Percentiles rank a stretch among this genome's conserved stretches.
phyloP scores from a whole-genome alignment of 2,113 vertebrate species.

The Eretmochelys imbricata region DNA sequence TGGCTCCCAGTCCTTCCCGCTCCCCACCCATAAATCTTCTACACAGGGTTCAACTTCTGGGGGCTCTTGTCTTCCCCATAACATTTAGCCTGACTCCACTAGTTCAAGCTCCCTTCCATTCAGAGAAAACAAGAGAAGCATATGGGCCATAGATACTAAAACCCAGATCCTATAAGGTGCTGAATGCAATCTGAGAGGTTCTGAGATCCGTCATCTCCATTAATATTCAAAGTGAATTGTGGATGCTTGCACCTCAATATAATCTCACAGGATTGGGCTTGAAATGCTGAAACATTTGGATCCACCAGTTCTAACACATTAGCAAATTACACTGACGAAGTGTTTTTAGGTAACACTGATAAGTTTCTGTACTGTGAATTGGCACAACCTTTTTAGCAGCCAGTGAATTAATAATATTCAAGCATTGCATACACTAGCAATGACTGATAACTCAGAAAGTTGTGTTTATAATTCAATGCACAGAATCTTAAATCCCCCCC shows the following conservation, averaged over 20 bases:
- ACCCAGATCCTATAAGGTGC: not conserved
- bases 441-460: not conserved
- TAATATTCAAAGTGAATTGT: not conserved
- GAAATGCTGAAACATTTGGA: not conserved
- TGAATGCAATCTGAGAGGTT: not conserved
- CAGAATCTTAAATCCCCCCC: not conserved
- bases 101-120: not conserved
- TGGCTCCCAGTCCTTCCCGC: not conserved
- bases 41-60: not conserved
- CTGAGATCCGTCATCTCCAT: not conserved
- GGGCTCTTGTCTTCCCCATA: not conserved
- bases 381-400: conserved; percentile 30
- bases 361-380: conserved; percentile 14
- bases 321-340: conserved; percentile 59
- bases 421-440: not conserved
- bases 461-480: not conserved
- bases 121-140: not conserved
- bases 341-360: conserved; percentile 37
- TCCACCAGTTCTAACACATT: not conserved
- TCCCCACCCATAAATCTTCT: not conserved
- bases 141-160: not conserved
- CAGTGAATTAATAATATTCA: conserved; percentile 30
- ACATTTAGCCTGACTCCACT: not conserved
- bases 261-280: not conserved
- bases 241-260: not conserved